These are phyloP conservation scores for Gymnarchus niloticus DNA, from an alignment of 2,113 vertebrate species.

Conservation along the genomic window DNA sequence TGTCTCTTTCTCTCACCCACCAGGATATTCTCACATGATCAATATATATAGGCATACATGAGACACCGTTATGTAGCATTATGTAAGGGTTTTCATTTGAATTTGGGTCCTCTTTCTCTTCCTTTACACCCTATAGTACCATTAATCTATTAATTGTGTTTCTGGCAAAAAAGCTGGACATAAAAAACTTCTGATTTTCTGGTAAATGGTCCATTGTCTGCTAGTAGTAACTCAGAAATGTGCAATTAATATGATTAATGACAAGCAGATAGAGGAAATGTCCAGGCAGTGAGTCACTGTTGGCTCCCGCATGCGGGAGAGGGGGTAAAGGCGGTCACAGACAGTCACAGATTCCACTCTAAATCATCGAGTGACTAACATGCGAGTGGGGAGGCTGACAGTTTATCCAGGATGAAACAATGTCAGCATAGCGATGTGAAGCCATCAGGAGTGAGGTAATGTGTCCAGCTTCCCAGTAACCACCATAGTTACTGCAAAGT, in stretches of 20 bases:
- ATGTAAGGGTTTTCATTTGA: too few relatives aligned
- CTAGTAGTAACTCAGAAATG: not conserved
- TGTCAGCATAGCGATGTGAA: not conserved
- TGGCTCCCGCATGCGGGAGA: not conserved
- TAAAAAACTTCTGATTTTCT: not conserved
- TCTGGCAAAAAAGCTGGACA: not conserved
- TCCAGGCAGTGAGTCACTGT: not conserved
- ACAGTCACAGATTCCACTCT: not conserved
- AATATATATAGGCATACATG: too few relatives aligned
- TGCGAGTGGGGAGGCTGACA: not conserved
- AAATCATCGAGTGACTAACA: not conserved
- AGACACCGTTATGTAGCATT: too few relatives aligned
- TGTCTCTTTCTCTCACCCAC: not conserved
- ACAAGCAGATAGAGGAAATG: not conserved
- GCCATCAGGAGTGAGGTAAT: not conserved
- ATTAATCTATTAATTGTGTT: not conserved
- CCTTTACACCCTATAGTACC: too few relatives aligned
- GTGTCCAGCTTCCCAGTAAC: not conserved
- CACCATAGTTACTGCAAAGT: not conserved
- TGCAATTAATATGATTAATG: not conserved
- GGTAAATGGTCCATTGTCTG: constrained; percentile 1
- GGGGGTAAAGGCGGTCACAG: not conserved
- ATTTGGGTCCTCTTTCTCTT: too few relatives aligned
- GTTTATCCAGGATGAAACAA: not conserved
- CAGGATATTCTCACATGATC: too few relatives aligned